Evolutionary conservation across 2,113 vertebrate species (phyloP).

Genomic region (Vulpes lagopus): DNA sequence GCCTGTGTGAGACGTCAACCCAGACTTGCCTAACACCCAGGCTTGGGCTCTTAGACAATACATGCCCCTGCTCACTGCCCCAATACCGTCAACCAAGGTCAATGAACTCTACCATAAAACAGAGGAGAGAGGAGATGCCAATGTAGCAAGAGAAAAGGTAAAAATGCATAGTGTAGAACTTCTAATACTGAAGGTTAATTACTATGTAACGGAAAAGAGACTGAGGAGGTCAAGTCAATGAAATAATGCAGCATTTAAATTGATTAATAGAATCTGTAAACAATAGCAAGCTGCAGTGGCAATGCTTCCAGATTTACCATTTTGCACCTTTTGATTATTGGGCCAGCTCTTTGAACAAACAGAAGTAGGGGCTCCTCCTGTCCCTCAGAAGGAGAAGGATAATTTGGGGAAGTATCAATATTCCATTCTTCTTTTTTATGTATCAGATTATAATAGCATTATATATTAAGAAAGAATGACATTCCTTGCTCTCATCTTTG

Average conservation of each 20-base stretch:
- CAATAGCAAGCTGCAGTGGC: rapidly evolving
- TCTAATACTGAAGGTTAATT: no score
- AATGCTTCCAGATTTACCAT: background rate
- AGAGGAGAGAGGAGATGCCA: background rate
- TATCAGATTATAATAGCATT: background rate
- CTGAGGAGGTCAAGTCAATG: background rate
- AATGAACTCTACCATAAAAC: rapidly evolving
- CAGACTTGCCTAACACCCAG: background rate
- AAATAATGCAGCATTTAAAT: background rate
- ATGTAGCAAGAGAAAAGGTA: background rate
- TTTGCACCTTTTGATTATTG: background rate
- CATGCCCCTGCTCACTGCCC: background rate
- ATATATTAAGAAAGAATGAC: background rate
- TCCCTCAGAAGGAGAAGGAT: background rate
- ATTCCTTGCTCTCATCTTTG: background rate
- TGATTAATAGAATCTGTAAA: background rate
- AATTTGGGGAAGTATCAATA: background rate
- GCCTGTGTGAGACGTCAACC: background rate
- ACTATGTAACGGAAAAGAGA: background rate
- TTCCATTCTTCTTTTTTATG: background rate
- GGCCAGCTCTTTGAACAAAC: background rate
- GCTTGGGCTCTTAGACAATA: background rate
- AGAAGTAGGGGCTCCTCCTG: background rate
- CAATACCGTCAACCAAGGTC: background rate
- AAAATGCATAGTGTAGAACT: rapidly evolving